These are phyloP conservation scores for Molorchus minor DNA, from an alignment of 2,888 invertebrate species.

Conservation along the genomic window DNA sequence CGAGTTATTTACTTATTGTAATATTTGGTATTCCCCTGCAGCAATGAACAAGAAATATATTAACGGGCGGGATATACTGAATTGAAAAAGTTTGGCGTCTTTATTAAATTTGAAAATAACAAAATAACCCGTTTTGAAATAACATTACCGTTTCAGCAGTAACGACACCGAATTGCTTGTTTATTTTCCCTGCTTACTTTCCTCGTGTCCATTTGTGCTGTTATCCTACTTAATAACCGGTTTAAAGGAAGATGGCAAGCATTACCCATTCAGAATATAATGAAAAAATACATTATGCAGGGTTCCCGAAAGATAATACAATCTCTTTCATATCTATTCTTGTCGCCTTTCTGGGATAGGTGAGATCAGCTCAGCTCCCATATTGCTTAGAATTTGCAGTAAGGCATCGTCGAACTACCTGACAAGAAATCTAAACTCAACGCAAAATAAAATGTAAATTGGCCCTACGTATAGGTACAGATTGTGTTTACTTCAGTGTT, in stretches of 20 bases:
- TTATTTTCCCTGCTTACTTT: slow-evolving; percentile 26
- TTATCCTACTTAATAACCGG: slow-evolving; percentile 13
- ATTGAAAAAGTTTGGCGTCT: slow-evolving; percentile 42
- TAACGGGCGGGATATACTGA: slow-evolving; percentile 36
- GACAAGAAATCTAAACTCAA: too few relatives aligned
- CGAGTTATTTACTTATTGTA: slow-evolving; percentile 40
- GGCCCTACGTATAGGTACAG: too few relatives aligned
- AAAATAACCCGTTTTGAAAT: slow-evolving; percentile 39
- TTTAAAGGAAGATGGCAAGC: not conserved
- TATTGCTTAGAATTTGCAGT: too few relatives aligned
- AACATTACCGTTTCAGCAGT: slow-evolving; percentile 32
- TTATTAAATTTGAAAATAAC: slow-evolving; percentile 44
- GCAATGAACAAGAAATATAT: slow-evolving; percentile 38
- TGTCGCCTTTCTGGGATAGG: not conserved
- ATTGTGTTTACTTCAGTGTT: too few relatives aligned
- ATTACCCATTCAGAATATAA: slow-evolving; percentile 9
- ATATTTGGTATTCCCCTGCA: slow-evolving; percentile 33
- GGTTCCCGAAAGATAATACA: slow-evolving; percentile 5
- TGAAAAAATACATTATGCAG: slow-evolving; percentile 22
- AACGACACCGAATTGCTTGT: slow-evolving; percentile 34
- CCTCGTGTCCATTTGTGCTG: slow-evolving; percentile 21
- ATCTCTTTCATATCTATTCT: slow-evolving; percentile 8
- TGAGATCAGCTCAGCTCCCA: not conserved
- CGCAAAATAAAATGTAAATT: too few relatives aligned
- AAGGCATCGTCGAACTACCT: too few relatives aligned